These are phyloP conservation scores for Meta bourneti DNA, from an alignment of 2,888 invertebrate genomes.

Conservation along the genomic window DNA sequence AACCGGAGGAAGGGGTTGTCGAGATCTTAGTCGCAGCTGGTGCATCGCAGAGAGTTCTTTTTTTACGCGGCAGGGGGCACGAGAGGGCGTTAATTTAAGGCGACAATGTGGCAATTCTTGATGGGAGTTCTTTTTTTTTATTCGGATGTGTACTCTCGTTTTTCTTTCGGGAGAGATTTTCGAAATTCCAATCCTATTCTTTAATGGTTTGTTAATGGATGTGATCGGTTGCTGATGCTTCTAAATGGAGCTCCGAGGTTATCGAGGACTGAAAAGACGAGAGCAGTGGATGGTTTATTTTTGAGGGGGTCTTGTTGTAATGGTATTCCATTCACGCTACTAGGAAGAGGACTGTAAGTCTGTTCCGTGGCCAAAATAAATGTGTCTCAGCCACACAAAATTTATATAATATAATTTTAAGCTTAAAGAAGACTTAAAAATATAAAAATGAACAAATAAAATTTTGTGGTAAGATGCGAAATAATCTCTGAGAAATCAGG, in stretches of 20 bases:
- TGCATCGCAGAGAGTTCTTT: not conserved
- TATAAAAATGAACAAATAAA: no score
- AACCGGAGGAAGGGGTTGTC: not conserved
- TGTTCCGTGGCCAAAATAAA: no score
- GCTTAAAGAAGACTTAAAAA: no score
- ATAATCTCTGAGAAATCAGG: no score
- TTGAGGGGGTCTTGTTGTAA: not conserved
- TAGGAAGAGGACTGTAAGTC: no score
- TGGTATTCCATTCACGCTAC: no score
- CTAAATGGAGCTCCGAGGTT: not conserved
- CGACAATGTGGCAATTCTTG: not conserved
- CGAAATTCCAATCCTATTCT: not conserved
- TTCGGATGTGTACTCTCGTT: not conserved
- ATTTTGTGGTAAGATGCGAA: no score
- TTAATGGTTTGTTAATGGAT: not conserved
- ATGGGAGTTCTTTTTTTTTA: not conserved
- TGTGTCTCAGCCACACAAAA: no score
- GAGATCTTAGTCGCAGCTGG: not conserved
- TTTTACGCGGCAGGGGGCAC: not conserved
- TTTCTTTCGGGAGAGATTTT: not conserved
- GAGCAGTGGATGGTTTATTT: not conserved
- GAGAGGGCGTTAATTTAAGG: not conserved
- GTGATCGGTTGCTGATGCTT: not conserved
- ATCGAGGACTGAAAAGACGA: not conserved
- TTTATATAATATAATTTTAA: no score